Evolutionary conservation across 2,888 invertebrate genomes (phyloP).

Genomic region (Hypsopygia costalis): DNA sequence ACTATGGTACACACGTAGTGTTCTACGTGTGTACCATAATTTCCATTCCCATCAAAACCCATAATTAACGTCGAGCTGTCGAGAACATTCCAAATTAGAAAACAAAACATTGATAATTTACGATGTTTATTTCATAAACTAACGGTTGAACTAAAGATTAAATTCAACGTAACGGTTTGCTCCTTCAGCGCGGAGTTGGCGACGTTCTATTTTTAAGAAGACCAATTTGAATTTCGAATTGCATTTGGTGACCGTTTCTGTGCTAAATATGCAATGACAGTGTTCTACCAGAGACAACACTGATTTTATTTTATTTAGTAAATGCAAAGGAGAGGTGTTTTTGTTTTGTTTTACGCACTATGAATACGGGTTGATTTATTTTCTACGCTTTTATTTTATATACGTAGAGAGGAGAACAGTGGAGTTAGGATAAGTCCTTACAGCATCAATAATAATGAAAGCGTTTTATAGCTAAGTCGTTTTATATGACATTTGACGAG

Average conservation of each 20-base stretch:
- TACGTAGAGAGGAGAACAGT: too few relatives aligned
- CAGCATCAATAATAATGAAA: too few relatives aligned
- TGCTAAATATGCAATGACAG: slow-evolving; percentile 55
- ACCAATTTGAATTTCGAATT: slow-evolving; percentile 58
- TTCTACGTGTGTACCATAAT: too few relatives aligned
- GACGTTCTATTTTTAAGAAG: slow-evolving; percentile 49
- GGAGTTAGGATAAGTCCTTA: too few relatives aligned
- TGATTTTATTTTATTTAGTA: slow-evolving; percentile 45
- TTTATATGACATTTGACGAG: too few relatives aligned
- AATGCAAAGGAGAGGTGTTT: slow-evolving; percentile 33
- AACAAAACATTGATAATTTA: neutral
- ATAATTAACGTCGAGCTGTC: too few relatives aligned
- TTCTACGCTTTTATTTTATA: too few relatives aligned
- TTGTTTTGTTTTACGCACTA: slow-evolving; percentile 17
- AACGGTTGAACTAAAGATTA: neutral
- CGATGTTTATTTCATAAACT: neutral
- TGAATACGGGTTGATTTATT: slow-evolving; percentile 19
- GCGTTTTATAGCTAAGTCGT: too few relatives aligned
- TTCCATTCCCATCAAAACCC: too few relatives aligned
- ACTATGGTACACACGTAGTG: too few relatives aligned
- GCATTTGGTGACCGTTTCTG: slow-evolving; percentile 41
- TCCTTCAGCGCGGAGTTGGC: slow-evolving; percentile 21
- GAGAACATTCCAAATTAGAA: neutral
- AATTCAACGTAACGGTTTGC: slow-evolving; percentile 39
- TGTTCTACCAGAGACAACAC: slow-evolving; percentile 28